These are phyloP conservation scores for Microcaecilia unicolor DNA, from an alignment of 2,797 vertebrate species.

Conservation along the genomic window DNA sequence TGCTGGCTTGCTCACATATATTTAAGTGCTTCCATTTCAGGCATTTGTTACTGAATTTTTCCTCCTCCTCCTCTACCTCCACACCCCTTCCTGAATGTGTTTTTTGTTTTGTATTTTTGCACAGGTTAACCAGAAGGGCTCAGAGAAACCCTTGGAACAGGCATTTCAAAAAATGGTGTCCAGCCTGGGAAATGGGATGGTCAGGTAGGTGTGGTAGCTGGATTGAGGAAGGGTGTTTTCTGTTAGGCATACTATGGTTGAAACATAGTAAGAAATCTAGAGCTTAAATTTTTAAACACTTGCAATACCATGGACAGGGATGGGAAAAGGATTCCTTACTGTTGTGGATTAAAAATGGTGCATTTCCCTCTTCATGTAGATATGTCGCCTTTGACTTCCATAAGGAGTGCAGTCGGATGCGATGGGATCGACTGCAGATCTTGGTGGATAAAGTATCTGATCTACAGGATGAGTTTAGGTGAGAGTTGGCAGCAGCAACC, in stretches of 20 bases:
- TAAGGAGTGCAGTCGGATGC: slow-evolving; percentile 90
- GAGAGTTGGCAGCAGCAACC: too few relatives aligned
- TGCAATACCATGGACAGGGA: too few relatives aligned
- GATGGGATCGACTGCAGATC: slow-evolving; percentile 88
- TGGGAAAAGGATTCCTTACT: too few relatives aligned
- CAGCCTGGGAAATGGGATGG: slow-evolving; percentile 76
- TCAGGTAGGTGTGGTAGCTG: slow-evolving; percentile 78
- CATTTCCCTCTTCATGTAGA: slow-evolving; percentile 40
- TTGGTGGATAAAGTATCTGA: slow-evolving; percentile 77
- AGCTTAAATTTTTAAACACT: too few relatives aligned
- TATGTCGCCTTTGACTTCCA: slow-evolving; percentile 93
- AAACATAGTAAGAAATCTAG: too few relatives aligned
- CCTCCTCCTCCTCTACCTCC: too few relatives aligned
- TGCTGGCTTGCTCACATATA: too few relatives aligned
- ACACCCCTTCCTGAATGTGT: background rate
- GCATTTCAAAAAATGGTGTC: slow-evolving; percentile 81
- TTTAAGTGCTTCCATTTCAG: too few relatives aligned
- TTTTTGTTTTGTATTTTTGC: background rate
- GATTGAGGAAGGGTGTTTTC: too few relatives aligned
- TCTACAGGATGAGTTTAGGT: slow-evolving; percentile 85
- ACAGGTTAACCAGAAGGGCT: slow-evolving; percentile 91
- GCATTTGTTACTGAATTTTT: too few relatives aligned
- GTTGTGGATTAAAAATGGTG: too few relatives aligned
- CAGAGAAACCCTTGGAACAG: slow-evolving; percentile 85
- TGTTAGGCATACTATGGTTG: too few relatives aligned